phyloP scores from a whole-genome alignment of 2,797 vertebrate genomes.

The Epinephelus awoara region DNA sequence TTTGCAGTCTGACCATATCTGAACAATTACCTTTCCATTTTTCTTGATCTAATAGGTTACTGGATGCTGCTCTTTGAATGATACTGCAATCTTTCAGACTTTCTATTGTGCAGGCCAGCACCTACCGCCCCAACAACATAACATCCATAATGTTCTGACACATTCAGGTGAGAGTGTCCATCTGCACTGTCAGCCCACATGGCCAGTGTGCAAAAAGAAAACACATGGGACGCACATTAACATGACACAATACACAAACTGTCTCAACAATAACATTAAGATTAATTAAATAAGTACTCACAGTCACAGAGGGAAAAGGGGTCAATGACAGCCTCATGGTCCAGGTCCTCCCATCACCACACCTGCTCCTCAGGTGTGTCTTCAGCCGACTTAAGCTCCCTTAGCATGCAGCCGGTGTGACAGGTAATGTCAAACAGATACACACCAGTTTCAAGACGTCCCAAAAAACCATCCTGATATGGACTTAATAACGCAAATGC shows the following conservation, averaged over 20 bases:
- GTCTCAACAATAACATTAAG: neutral
- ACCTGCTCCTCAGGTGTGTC: neutral
- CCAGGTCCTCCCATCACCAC: neutral
- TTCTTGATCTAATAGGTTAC: neutral
- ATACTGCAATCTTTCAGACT: neutral
- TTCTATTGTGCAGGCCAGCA: neutral
- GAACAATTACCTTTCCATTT: neutral
- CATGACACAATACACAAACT: neutral
- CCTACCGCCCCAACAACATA: too few relatives aligned
- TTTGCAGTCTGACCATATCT: neutral
- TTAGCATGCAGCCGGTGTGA: neutral
- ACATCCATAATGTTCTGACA: neutral
- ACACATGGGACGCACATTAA: too few relatives aligned
- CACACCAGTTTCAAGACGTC: neutral
- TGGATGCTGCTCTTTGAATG: neutral
- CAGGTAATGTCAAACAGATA: neutral
- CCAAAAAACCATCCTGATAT: neutral
- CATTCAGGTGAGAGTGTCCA: neutral
- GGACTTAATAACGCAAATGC: too few relatives aligned
- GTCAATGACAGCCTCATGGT: neutral
- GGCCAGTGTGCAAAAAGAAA: neutral
- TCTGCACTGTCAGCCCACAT: neutral
- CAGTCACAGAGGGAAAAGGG: neutral
- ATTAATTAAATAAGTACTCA: neutral
- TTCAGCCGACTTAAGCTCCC: neutral